Evolutionary conservation across 2,888 invertebrate species (phyloP), one percentile per base, ranked within the genome.

Genomic region (Rhopalosiphum nymphaeae): DNA sequence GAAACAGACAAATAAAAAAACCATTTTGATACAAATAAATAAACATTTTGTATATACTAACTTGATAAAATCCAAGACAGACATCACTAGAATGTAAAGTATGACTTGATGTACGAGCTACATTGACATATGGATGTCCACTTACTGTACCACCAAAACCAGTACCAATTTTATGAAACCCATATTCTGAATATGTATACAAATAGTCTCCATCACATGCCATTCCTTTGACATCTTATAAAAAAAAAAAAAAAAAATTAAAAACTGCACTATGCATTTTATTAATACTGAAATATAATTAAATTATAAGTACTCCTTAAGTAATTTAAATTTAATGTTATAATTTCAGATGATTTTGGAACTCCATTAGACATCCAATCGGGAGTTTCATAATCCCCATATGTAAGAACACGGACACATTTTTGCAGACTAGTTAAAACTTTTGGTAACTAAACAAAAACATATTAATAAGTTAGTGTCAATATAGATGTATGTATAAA

Each of bases 131-230:
- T 57, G 97, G 97, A 0, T 98, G 97, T n/a, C 99, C 99, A 96
- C 98, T 98, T 95, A 98, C 97, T 16, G 99, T 99, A 95, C 98
- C 98, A 91, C 98, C 98, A 96, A 98, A 98, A 16, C 99, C 99
- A 91, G 99, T 98, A 42, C 99, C 99, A 95, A 99, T 97, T 96
- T 99, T 99, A 95, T 98, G 97, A 89, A 99, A 96, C 2, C 98
- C 98, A 95, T 97, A 97, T 25, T 97, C 97, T 57, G 98, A 97
- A 95, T 98, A 97, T 56, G 99, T 96, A 96, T 98, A 99, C 92
- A 99, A 96, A 96, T 97, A 99, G 95, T 97, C 97, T 25, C 99
- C 99, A 96, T 99, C 99, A 95, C 98, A 98, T 16, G 98, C 98
- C 95, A 99, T 96, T 9, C 98, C 97, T 92, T 96, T 96, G 42